These are phyloP conservation scores for Eledone cirrhosa DNA, from an alignment of 2,888 invertebrate genomes.

Conservation along the genomic window DNA sequence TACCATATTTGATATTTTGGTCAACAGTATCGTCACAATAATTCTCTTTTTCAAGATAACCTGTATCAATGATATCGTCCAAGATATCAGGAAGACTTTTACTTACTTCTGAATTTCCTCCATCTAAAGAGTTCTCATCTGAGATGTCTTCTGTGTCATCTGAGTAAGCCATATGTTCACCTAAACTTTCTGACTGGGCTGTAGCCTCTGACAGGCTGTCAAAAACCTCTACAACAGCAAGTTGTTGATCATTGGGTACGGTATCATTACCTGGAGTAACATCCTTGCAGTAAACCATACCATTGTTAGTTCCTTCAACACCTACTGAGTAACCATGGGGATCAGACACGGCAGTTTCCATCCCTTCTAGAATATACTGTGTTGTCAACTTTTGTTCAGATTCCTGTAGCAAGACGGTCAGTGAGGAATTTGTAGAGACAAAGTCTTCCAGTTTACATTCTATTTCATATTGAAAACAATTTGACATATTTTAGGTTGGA, in stretches of 20 bases:
- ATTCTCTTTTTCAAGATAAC: too few species aligned
- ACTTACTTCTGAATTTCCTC: neutral
- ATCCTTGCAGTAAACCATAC: too few species aligned
- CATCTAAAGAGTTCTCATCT: neutral
- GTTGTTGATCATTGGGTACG: neutral
- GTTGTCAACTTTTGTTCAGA: neutral
- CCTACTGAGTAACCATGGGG: too few species aligned
- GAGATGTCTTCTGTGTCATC: neutral
- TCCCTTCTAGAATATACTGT: neutral
- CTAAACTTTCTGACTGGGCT: neutral
- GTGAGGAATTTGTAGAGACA: neutral
- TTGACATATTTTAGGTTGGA: neutral
- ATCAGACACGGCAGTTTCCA: neutral
- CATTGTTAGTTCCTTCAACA: too few species aligned
- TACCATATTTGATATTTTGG: too few species aligned
- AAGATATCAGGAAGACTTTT: neutral
- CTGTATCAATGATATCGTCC: neutral
- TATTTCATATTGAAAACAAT: neutral
- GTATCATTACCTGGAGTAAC: too few species aligned
- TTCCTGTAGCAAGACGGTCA: neutral
- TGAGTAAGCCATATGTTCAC: neutral
- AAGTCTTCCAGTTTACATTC: neutral
- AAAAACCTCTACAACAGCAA: neutral
- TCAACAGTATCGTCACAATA: too few species aligned
- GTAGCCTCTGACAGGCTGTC: neutral